Base-by-base conservation (phyloP, 1,140 invertebrate species). In the Macrotrachela quadricornifera region DNA sequence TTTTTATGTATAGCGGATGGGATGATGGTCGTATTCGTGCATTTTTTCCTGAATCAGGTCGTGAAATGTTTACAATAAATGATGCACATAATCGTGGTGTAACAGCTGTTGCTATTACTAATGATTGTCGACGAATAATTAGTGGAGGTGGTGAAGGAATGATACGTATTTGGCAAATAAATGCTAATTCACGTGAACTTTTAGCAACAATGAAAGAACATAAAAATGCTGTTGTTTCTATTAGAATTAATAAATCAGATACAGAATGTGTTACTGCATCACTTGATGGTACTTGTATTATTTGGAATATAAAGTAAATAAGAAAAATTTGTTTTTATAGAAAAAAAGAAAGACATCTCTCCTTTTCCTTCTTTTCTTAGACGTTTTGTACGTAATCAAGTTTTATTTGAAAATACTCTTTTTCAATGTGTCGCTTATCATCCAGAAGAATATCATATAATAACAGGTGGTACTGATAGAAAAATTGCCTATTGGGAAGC, bases 401-500 rank as follows among this genome's bases (percentile, higher is more conserved):
- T 87, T 49, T 71, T 91, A 17, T 83, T 85, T 61, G 79, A 81
- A 9, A 87, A 85, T 64, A 90, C 85, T 1, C 74, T 88, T 63
- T 88, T 87, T 65, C 81, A 82, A 73, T 76, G 78, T 50, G 79
- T 81, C 0, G 72, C 74, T 54, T 90, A 83, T 66, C 79, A 79
- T 65, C 80, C 81, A 10, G 76, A 74, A 17, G 80, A 78, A 40
- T 77, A 79, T 43, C 85, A 91, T 65, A 76, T 90, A 50, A 69
- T 92, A 10, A 86, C 84, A 0, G 80, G 81, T 46, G 85, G 85
- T 30, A 80, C 82, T 0, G 85, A 91, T 67, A 73, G 83, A 18
- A 81, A 85, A 61, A 77, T 91, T 30, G 77, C 77, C 21, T 92
- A 87, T 64, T 92, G 84, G 84, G 85, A 90, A 69, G 76, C 76